Conservation (phyloP, 1,140 invertebrate species). For the Drosophila ananassae region DNA sequence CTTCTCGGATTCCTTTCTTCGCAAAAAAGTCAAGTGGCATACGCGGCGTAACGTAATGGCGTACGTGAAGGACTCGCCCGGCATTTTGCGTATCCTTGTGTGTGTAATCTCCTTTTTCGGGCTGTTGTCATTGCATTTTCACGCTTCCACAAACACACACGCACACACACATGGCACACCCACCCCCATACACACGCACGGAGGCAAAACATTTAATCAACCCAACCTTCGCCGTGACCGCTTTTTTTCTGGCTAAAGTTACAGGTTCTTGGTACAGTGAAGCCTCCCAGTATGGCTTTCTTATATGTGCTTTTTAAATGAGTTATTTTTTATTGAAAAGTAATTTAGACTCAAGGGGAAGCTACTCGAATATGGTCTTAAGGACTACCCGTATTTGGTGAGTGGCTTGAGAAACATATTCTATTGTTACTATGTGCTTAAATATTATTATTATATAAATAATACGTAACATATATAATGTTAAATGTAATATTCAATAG, state of each 20-base stretch:
- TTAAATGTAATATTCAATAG: no score
- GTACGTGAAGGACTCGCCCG: conserved; percentile 51
- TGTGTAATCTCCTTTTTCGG: conserved; percentile 57
- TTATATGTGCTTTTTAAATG: no score
- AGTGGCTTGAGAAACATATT: no score
- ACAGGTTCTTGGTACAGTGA: conserved; percentile 29
- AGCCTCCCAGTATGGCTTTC: background rate
- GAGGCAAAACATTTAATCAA: conserved; percentile 68
- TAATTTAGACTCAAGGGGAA: no score
- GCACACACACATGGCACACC: background rate
- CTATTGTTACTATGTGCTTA: no score
- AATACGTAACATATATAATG: no score
- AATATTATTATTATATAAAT: no score
- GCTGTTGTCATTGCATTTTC: conserved; percentile 72
- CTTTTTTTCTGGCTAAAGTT: conserved; percentile 23
- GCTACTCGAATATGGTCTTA: no score
- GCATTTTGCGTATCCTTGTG: conserved; percentile 14
- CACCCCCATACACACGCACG: background rate
- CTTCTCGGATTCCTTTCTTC: conserved; percentile 20
- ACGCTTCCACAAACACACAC: conserved; percentile 41
- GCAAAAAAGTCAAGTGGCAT: conserved; percentile 65
- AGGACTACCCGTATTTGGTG: no score
- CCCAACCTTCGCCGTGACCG: conserved; percentile 28
- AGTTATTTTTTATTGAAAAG: no score
- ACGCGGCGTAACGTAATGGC: conserved; percentile 54